Conservation (phyloP, 2,797 vertebrate species). For the Neostethus bicornis region DNA sequence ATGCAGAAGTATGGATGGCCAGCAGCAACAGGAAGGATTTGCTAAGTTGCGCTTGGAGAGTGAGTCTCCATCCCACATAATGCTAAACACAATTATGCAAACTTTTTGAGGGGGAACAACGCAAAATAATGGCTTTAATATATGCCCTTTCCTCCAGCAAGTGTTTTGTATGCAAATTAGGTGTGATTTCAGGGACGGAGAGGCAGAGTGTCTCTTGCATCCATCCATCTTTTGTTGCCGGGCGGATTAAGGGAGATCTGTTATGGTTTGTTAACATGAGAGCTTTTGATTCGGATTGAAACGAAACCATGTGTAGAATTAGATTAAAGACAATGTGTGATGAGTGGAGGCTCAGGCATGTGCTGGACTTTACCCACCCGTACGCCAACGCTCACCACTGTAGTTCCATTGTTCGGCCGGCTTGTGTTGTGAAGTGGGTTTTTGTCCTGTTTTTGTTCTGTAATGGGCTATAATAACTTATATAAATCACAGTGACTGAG, state of each 20-base stretch:
- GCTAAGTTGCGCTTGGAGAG: conserved; percentile 73
- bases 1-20: conserved; percentile 73
- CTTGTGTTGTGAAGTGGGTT: conserved; percentile 73
- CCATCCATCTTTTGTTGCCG: conserved; percentile 82
- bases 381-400: conserved; percentile 53
- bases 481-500: conserved; percentile 81
- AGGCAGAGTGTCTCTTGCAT: conserved; percentile 76
- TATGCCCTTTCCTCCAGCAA: conserved; percentile 83
- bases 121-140: conserved; percentile 82
- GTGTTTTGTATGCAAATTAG: conserved; percentile 83
- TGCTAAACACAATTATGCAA: conserved; percentile 80
- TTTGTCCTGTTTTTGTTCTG: conserved; percentile 76
- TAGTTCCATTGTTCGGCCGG: conserved; percentile 68
- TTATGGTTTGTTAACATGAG: conserved; percentile 84
- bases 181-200: conserved; percentile 80
- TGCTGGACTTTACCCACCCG: conserved; percentile 73
- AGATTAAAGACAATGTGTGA: conserved; percentile 82
- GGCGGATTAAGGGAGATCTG: conserved; percentile 82
- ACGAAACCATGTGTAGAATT: conserved; percentile 84
- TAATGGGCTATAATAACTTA: conserved; percentile 82
- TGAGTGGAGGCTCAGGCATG: conserved; percentile 70
- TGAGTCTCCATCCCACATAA: conserved; percentile 65
- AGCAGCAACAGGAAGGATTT: conserved; percentile 79
- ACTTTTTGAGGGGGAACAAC: conserved; percentile 75
- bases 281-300: conserved; percentile 84